Evolutionary conservation across 2,888 invertebrate species (phyloP).

Genomic region (Rhamnusium bicolor): DNA sequence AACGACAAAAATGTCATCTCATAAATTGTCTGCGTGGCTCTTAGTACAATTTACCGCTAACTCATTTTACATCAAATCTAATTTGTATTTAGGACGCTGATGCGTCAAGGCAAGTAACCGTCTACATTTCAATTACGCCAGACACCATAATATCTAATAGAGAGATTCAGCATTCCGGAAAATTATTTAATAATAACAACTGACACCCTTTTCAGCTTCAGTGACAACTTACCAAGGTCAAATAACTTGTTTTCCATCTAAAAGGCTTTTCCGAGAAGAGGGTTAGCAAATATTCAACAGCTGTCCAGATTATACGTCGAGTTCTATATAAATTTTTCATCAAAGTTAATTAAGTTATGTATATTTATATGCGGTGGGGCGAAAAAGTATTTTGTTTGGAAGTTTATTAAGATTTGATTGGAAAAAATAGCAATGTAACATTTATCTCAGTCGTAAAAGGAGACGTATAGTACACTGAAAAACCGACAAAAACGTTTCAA

Average conservation of each 20-base stretch:
- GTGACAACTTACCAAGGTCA: background rate
- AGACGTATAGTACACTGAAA: too few relatives aligned
- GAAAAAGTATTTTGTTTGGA: too few relatives aligned
- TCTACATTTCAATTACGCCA: background rate
- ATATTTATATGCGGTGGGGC: too few relatives aligned
- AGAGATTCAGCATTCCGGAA: background rate
- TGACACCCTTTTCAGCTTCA: background rate
- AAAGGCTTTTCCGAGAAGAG: background rate
- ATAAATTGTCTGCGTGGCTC: too few relatives aligned
- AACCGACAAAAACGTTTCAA: too few relatives aligned
- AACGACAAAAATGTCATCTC: too few relatives aligned
- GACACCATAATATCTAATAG: background rate
- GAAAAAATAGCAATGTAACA: too few relatives aligned
- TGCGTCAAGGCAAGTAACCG: background rate
- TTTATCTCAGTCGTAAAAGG: too few relatives aligned
- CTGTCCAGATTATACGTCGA: background rate
- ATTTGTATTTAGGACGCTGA: background rate
- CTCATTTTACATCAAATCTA: background rate
- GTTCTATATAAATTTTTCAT: background rate
- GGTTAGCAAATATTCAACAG: background rate
- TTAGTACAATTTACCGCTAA: background rate
- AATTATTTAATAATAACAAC: background rate
- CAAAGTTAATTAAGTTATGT: background rate
- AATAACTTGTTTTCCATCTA: background rate
- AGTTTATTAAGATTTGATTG: too few relatives aligned